Base-by-base conservation (phyloP, 2,113 vertebrate species). In the Theropithecus gelada region DNA sequence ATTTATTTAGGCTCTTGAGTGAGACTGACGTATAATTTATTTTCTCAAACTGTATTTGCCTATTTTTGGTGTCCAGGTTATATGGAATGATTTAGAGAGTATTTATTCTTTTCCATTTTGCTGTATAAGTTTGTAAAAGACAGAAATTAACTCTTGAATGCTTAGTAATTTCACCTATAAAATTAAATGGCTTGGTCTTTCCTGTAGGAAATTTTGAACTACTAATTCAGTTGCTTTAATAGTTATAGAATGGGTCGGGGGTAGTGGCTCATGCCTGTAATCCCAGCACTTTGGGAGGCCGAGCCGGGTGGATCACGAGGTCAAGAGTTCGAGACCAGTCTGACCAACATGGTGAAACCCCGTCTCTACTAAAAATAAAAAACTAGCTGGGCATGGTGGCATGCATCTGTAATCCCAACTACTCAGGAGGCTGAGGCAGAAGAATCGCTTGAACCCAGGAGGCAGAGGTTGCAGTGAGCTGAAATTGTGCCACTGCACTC, bases 91-190 rank as follows among this genome's bases (percentile, higher is more conserved):
- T 90, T 94, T 70, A 17, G 1, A 17, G 30, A 66, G 7, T 72
- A 55, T 32, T 95, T 86, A 14, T 87, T 90, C 17, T 75, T 86
- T 96, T 87, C 72, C 59, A 55, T 75, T 80, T 80, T 88, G 55
- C 8, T 57, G 23, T 2, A 10, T n/a, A 93, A 79, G 17, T 88
- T 43, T 80, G 17, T n/a, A 70, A 79, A 95, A 93, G 0, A 48
- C 5, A 82, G 50, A 73, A 93, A 93, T 45, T 45, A 84, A 85
- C 23, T 90, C 14, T 84, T 66, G 52, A 72, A 64, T 90, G 35
- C 73, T 73, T 84, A 87, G 40, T 87, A 50, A 90, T 88, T 95
- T 92, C 75, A 83, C 30, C 38, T 79, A 38, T 68, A 93, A 90
- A 92, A 73, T 90, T 94, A 57, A 27, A 50, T 38, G 32, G 35